These are phyloP conservation scores for Orius laevigatus DNA, from an alignment of 1,140 invertebrate species.

Conservation along the genomic window DNA sequence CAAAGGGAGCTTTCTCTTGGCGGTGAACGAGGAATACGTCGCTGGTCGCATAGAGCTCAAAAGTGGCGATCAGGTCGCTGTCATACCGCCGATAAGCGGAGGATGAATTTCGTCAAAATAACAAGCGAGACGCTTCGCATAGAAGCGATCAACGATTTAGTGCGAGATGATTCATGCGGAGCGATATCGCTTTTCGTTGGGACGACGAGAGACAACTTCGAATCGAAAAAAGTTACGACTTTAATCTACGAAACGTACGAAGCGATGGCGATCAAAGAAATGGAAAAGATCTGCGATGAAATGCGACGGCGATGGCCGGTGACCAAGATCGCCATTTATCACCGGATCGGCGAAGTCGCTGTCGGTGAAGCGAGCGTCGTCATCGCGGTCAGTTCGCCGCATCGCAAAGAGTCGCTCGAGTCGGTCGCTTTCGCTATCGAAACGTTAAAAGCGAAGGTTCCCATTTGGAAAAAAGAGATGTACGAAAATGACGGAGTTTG, in stretches of 20 bases:
- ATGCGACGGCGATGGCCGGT: background rate
- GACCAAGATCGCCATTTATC: too few relatives aligned
- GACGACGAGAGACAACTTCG: background rate
- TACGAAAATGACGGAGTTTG: slow-evolving; percentile 43
- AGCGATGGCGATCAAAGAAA: background rate
- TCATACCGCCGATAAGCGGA: slow-evolving; percentile 21
- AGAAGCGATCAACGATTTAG: background rate
- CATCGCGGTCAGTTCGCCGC: slow-evolving; percentile 76
- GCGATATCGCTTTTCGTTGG: background rate
- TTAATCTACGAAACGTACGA: background rate
- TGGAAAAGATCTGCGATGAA: background rate
- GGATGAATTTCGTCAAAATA: background rate
- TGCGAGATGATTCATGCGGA: background rate
- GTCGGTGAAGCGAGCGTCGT: slow-evolving; percentile 76
- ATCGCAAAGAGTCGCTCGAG: slow-evolving; percentile 63
- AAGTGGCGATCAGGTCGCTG: slow-evolving; percentile 15
- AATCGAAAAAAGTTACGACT: background rate
- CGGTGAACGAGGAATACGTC: slow-evolving; percentile 63
- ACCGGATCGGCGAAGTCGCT: slow-evolving; percentile 61
- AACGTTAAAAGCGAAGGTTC: slow-evolving; percentile 67
- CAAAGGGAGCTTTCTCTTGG: slow-evolving; percentile 50
- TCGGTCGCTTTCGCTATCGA: slow-evolving; percentile 76
- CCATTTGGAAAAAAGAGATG: slow-evolving; percentile 94
- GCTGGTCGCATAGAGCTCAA: slow-evolving; percentile 7
- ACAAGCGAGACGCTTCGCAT: background rate